Evolutionary conservation across 1,140 invertebrate species (phyloP).

Genomic region (Paraescarpia echinospica): DNA sequence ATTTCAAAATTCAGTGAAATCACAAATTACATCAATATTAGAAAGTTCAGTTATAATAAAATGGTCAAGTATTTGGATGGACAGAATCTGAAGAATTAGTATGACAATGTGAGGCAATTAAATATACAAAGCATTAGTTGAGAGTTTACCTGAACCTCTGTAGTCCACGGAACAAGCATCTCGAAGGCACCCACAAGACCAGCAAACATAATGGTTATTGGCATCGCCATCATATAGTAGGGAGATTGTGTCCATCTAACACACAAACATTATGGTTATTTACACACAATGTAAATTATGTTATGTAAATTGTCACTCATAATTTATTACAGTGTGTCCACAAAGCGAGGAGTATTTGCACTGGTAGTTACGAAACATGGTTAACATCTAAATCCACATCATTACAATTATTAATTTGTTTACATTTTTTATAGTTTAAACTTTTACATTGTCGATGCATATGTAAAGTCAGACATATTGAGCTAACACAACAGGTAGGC

Average conservation of each 20-base stretch:
- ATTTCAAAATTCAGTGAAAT: too few relatives aligned
- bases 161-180: conserved; percentile 26
- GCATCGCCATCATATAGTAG: conserved; percentile 27
- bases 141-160: conserved; percentile 22
- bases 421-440: too few relatives aligned
- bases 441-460: too few relatives aligned
- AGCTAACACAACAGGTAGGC: not conserved
- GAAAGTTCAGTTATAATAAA: too few relatives aligned
- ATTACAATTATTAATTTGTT: not conserved
- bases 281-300: not conserved
- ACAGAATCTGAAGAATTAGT: too few relatives aligned
- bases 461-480: too few relatives aligned
- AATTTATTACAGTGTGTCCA: not conserved
- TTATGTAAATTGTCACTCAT: not conserved
- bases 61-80: too few relatives aligned
- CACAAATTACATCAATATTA: too few relatives aligned
- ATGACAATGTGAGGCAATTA: too few relatives aligned
- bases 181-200: conserved; percentile 28
- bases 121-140: not conserved
- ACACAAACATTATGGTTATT: not conserved
- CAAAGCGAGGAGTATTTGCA: not conserved
- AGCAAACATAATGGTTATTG: conserved; percentile 30
- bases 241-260: conserved; percentile 25
- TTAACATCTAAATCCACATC: not conserved
- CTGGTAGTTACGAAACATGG: not conserved